Evolutionary conservation across 1,140 invertebrate species (phyloP).

Genomic region (Caenorhabditis tropicalis): DNA sequence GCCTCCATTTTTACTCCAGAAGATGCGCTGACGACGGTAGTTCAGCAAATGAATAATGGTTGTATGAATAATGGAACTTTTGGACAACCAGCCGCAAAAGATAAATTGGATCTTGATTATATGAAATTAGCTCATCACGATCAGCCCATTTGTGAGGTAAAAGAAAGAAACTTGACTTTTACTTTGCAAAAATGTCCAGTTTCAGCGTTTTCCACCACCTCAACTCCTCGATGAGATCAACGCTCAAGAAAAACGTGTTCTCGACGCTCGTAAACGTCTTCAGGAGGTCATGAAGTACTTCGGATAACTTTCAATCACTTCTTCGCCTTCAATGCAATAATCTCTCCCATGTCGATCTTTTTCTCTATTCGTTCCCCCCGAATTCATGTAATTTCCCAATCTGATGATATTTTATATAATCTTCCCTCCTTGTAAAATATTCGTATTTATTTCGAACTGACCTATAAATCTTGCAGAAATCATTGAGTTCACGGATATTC

Average conservation of each 20-base stretch:
- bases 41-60: slow-evolving; percentile 17
- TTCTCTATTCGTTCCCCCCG: background rate
- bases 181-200: background rate
- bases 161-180: no score
- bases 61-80: slow-evolving; percentile 26
- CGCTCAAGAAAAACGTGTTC: slow-evolving; percentile 45
- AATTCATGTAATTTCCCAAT: no score
- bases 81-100: background rate
- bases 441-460: background rate
- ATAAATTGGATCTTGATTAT: background rate
- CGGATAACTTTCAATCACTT: slow-evolving; percentile 12
- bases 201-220: slow-evolving; percentile 4
- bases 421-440: background rate
- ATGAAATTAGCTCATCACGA: background rate
- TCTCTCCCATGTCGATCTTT: background rate
- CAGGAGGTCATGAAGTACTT: slow-evolving; percentile 50
- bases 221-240: slow-evolving; percentile 12
- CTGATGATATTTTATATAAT: background rate
- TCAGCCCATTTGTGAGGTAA: slow-evolving; percentile 31
- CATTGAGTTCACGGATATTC: background rate
- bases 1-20: background rate
- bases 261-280: slow-evolving; percentile 44
- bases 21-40: background rate
- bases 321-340: background rate
- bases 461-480: background rate